A percentile compares a stretch with the other conserved stretches of the same genome.
These are phyloP conservation scores for Hoplostethus mediterraneus DNA, from an alignment of 2,797 vertebrate genomes.

Conservation along the genomic window DNA sequence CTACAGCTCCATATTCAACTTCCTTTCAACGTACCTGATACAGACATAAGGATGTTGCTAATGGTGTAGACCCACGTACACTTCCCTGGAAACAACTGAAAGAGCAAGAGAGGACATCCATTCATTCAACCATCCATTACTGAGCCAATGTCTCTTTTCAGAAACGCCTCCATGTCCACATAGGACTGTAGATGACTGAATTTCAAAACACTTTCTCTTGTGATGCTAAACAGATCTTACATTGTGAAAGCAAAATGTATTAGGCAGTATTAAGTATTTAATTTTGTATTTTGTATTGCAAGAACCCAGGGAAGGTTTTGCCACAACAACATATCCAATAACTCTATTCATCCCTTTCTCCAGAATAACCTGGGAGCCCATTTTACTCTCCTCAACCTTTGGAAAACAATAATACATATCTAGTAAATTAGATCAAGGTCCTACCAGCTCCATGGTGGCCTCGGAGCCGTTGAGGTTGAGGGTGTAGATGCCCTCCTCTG, in stretches of 20 bases:
- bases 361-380: too few relatives aligned
- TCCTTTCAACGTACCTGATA: constrained; percentile 85
- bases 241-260: too few relatives aligned
- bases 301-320: too few relatives aligned
- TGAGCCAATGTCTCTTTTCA: background rate
- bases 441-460: constrained; percentile 91
- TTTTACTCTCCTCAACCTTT: background rate
- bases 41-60: constrained; percentile 90
- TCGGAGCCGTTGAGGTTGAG: constrained; percentile 88
- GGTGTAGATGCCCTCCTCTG: constrained; percentile 93
- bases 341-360: background rate
- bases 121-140: background rate
- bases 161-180: background rate
- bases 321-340: background rate
- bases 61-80: constrained; percentile 92
- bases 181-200: too few relatives aligned
- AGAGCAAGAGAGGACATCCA: constrained; percentile 18
- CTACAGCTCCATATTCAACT: background rate
- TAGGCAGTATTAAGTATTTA: too few relatives aligned
- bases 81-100: constrained; percentile 89
- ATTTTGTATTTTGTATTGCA: too few relatives aligned
- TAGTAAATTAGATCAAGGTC: constrained; percentile 9
- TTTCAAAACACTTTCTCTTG: too few relatives aligned
- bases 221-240: too few relatives aligned
- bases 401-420: background rate